These are phyloP conservation scores for Holacanthus passer DNA, from an alignment of 2,113 vertebrate species.

Conservation along the genomic window DNA sequence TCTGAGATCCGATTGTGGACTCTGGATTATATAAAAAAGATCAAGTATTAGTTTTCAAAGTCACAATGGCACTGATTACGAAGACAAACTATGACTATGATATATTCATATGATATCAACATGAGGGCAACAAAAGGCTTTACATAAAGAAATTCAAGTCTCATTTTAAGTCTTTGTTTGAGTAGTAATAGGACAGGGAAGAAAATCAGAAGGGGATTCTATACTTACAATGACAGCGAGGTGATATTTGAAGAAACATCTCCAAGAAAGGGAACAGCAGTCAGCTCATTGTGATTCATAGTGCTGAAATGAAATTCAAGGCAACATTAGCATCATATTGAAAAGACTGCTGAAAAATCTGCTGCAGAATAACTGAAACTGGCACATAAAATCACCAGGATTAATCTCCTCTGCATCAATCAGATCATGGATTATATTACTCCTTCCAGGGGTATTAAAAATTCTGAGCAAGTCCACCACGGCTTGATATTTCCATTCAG, in stretches of 20 bases:
- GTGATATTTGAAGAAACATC: slow-evolving; percentile 92
- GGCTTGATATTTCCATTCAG: neutral
- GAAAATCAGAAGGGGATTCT: neutral
- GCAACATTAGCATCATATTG: neutral
- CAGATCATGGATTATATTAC: neutral
- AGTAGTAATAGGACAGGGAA: neutral
- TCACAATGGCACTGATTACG: neutral
- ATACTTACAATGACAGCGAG: slow-evolving; percentile 92
- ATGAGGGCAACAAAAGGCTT: neutral
- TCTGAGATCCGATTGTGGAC: slow-evolving; percentile 82
- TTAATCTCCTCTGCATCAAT: neutral
- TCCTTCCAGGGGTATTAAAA: neutral
- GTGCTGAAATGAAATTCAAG: slow-evolving; percentile 83
- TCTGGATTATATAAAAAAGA: slow-evolving; percentile 55
- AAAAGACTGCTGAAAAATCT: neutral
- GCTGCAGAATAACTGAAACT: neutral
- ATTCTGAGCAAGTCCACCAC: neutral
- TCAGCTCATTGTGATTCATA: slow-evolving; percentile 96
- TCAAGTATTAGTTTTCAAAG: slow-evolving; percentile 1
- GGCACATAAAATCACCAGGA: neutral
- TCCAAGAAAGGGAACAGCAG: slow-evolving; percentile 91
- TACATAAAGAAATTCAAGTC: neutral
- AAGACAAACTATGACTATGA: neutral
- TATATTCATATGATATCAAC: neutral
- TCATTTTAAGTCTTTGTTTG: neutral